phyloP scores from a whole-genome alignment of 2,888 invertebrate genomes.

The Troglohyphantes excavatus region DNA sequence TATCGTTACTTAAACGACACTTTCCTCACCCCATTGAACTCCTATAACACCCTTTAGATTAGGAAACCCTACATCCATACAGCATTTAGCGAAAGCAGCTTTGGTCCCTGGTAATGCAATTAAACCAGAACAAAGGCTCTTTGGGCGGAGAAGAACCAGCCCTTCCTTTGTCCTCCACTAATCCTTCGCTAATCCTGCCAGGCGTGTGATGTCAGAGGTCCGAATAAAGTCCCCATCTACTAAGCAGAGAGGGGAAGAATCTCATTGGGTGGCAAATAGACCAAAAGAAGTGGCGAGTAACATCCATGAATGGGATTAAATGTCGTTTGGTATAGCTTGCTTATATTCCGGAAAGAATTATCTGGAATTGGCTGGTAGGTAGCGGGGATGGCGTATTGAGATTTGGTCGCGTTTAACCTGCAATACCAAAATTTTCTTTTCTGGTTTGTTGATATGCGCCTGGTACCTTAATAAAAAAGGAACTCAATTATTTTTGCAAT shows the following conservation, averaged over 20 bases:
- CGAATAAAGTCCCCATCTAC: constrained; percentile 31
- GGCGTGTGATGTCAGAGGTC: constrained; percentile 55
- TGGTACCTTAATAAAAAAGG: too few relatives aligned
- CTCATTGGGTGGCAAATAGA: constrained; percentile 14
- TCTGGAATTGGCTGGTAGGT: background rate
- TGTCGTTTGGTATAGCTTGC: background rate
- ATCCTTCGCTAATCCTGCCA: constrained; percentile 47
- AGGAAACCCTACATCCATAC: constrained; percentile 28
- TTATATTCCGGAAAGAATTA: background rate
- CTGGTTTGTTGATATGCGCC: too few relatives aligned
- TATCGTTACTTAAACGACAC: constrained; percentile 10
- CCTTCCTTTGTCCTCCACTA: constrained; percentile 13
- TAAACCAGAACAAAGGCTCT: constrained; percentile 34
- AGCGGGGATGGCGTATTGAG: too few relatives aligned
- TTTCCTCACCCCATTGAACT: constrained; percentile 8
- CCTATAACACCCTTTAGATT: constrained; percentile 24
- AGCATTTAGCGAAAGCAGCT: constrained; percentile 31
- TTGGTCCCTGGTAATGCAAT: constrained; percentile 55
- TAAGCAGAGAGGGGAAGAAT: constrained; percentile 41
- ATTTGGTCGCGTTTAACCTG: too few relatives aligned
- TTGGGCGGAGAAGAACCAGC: background rate
- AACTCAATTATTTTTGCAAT: too few relatives aligned
- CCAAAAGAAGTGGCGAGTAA: constrained; percentile 13
- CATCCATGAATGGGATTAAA: constrained; percentile 13
- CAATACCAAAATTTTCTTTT: too few relatives aligned